Percentiles rank a stretch among this genome's conserved stretches.
phyloP scores from a whole-genome alignment of 2,797 vertebrate genomes.

The Eutrigla gurnardus region DNA sequence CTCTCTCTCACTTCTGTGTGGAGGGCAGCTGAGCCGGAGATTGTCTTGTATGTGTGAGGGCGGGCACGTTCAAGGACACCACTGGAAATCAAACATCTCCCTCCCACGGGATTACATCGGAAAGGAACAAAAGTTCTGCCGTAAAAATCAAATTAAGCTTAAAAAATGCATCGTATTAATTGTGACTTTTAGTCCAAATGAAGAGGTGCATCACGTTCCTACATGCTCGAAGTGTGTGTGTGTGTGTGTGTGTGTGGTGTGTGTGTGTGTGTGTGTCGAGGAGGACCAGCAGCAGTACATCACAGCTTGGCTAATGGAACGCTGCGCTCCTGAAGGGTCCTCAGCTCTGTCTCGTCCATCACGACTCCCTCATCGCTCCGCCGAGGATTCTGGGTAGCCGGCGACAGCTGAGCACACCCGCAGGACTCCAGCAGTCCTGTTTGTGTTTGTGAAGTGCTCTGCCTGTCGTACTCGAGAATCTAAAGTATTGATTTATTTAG shows the following conservation, averaged over 20 bases:
- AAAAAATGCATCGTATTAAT: too few relatives aligned
- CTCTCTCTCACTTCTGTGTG: not conserved
- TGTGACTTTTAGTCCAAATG: not conserved
- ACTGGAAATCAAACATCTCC: not conserved
- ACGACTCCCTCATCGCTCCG: constrained; percentile 37
- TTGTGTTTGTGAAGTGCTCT: constrained; percentile 8
- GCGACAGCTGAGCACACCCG: constrained; percentile 19
- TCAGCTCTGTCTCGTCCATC: constrained; percentile 61
- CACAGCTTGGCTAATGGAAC: constrained; percentile 76
- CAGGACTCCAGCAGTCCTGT: constrained; percentile 12
- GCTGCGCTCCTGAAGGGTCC: constrained; percentile 70
- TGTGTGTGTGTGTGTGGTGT: constrained; percentile 9
- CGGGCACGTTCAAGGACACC: constrained; percentile 58
- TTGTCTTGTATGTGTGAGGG: constrained; percentile 51
- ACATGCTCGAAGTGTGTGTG: constrained; percentile 10
- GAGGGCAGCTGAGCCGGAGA: constrained; percentile 30
- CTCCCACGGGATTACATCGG: not conserved
- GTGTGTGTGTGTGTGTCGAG: constrained; percentile 24
- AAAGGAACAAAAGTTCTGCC: too few relatives aligned
- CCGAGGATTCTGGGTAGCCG: constrained; percentile 37
- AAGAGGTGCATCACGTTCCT: not conserved
- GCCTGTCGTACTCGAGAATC: not conserved
- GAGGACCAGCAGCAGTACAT: constrained; percentile 64
- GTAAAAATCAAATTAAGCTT: too few relatives aligned
- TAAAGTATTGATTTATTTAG: not conserved